Evolutionary conservation across 2,797 vertebrate genomes (phyloP), one percentile per base, ranked within the genome.

Genomic region (Monodelphis domestica): DNA sequence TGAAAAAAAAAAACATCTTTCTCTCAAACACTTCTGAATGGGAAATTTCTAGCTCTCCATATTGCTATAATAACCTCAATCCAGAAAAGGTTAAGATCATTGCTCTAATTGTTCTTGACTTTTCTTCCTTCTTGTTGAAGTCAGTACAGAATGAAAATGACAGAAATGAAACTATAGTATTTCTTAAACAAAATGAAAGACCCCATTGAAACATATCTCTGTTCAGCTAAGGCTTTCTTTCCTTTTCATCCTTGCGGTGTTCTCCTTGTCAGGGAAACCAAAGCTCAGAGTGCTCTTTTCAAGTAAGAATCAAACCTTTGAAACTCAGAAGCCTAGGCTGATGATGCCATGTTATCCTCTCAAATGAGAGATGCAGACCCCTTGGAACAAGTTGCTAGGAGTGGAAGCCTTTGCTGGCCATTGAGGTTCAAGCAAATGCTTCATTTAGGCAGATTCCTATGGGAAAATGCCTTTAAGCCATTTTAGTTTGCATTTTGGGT

Each of bases 141-240:
- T 78, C 90, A 15, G 4, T 92, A 5, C 12, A 95, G 17, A 84
- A 2, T 57, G 84, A 56, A 96, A 91, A 95, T 17, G 52, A 54
- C 33, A 91, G 78, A 88, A 88, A 88, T 90, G 55, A 89, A 45
- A 88, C 28, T 15, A 88, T 88, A 45, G 9, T 84, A 45, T 84
- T 90, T 94, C 84, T 54, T 94, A 52, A 88, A 56, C 55, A 91
- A 92, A 95, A 94, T 17, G 29, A 89, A 91, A 93, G 33, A 28
- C 87, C 93, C 38, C 92, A 54, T 29, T 24, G 15, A 93, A 63
- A 90, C n/a, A 54, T 5, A 26, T 52, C 53, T 24, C 4, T 53
- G 3, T 70, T 90, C n/a, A 90, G 28, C 15, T 63, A 45, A 5
- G 24, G 0, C 30, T 93, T 57, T 51, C 92, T 89, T 89, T 54